A percentile compares a stretch with the other conserved stretches of the same genome.
Evolutionary conservation across 2,888 invertebrate species (phyloP).

Genomic region (Desoria tigrina): DNA sequence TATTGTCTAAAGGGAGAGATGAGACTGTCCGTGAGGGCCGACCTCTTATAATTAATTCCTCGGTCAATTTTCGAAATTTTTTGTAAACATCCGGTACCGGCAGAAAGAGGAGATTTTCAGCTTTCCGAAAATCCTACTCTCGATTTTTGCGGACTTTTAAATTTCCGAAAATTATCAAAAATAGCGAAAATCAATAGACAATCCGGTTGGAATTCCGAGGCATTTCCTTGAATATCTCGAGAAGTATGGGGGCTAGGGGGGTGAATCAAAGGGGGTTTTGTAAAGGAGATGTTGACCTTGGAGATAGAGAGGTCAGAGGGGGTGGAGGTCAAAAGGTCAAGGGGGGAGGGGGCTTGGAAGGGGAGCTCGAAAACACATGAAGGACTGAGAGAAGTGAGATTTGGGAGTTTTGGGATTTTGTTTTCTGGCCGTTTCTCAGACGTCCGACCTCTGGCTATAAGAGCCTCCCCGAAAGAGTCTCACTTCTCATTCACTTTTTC

Average conservation of each 20-base stretch:
- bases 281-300: slow-evolving; percentile 16
- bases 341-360: slow-evolving; percentile 3
- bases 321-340: neutral
- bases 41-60: neutral
- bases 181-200: neutral
- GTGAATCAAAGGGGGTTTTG: neutral
- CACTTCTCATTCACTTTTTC: too few species aligned
- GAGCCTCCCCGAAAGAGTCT: too few species aligned
- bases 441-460: slow-evolving; percentile 28
- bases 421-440: slow-evolving; percentile 20
- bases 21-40: neutral
- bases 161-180: slow-evolving; percentile 6
- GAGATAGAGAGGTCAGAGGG: neutral
- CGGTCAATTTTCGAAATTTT: slow-evolving; percentile 13
- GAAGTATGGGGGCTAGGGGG: slow-evolving; percentile 12
- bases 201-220: neutral
- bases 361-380: slow-evolving; percentile 22
- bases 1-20: neutral
- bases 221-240: neutral
- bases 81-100: neutral
- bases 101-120: slow-evolving; percentile 3
- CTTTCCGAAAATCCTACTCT: neutral
- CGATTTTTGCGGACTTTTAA: neutral
- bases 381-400: slow-evolving; percentile 10
- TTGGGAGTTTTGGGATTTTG: slow-evolving; percentile 15